Evolutionary conservation across 2,113 vertebrate species (phyloP).

Genomic region (Pygoscelis antarcticus): DNA sequence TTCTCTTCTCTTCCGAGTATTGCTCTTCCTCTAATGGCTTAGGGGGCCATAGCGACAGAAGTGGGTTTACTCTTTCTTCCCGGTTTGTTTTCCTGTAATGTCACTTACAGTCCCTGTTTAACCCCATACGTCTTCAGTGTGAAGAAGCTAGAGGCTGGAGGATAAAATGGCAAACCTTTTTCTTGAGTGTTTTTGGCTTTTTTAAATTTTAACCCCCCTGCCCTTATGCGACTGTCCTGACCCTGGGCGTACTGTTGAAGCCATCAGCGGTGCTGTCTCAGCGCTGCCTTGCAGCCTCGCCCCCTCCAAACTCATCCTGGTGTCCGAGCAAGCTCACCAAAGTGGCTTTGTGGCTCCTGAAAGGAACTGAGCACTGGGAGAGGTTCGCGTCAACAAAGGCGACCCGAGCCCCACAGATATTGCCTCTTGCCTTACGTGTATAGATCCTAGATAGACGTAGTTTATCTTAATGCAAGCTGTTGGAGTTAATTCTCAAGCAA

Average conservation of each 20-base stretch:
- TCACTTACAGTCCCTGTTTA: neutral
- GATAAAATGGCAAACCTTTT: neutral
- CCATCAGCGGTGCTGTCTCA: neutral
- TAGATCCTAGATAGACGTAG: conserved; percentile 68
- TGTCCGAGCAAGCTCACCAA: neutral
- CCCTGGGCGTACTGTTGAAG: neutral
- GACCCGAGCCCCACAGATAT: conserved; percentile 61
- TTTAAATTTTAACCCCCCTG: neutral
- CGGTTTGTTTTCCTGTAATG: neutral
- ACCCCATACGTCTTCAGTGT: neutral
- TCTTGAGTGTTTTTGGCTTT: neutral
- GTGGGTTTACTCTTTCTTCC: neutral
- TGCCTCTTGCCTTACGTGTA: conserved; percentile 83
- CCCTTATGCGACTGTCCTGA: neutral
- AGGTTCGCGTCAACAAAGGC: conserved; percentile 11
- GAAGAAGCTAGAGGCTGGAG: neutral
- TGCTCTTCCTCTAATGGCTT: neutral
- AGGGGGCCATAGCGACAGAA: neutral
- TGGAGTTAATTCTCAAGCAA: conserved; percentile 72
- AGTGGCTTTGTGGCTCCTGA: conserved; percentile 58
- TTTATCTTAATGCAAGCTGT: conserved; percentile 59
- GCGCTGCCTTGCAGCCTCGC: neutral
- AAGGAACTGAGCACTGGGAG: conserved; percentile 43
- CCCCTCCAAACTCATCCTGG: neutral
- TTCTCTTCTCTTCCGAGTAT: neutral